Conservation (phyloP, 2,797 vertebrate genomes). For the Tapirus indicus region DNA sequence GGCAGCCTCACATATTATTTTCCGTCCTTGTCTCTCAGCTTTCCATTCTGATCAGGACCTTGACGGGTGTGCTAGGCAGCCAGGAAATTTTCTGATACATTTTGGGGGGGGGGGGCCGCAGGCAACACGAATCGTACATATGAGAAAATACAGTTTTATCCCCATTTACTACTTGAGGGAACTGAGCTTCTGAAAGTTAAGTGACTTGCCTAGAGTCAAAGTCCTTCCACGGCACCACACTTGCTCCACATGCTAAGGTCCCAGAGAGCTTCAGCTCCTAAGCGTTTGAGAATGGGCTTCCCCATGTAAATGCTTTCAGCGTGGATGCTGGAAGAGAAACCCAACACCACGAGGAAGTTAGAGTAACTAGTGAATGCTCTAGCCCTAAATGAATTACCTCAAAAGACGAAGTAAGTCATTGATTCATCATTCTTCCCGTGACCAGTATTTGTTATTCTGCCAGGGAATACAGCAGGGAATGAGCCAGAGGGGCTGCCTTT, state of each 20-base stretch:
- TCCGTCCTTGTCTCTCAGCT: neutral
- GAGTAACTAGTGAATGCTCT: conserved; percentile 47
- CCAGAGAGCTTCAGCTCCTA: conserved; percentile 7
- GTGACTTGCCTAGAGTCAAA: neutral
- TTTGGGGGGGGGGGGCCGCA: neutral
- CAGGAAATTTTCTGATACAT: conserved; percentile 43
- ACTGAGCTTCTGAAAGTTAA: conserved; percentile 10
- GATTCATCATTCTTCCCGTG: neutral
- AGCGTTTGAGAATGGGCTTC: neutral
- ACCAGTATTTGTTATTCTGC: conserved; percentile 17
- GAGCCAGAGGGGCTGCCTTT: neutral
- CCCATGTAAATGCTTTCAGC: neutral
- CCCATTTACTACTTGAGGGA: neutral
- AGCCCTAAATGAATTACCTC: neutral
- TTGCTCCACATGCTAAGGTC: neutral
- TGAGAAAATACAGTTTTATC: conserved; percentile 42
- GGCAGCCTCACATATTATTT: conserved; percentile 61
- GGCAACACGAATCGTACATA: neutral
- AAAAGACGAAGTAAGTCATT: conserved; percentile 50
- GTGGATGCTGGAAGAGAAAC: neutral
- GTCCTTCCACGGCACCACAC: neutral
- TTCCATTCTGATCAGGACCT: conserved; percentile 45
- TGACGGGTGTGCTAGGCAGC: neutral
- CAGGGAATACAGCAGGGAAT: conserved; percentile 34
- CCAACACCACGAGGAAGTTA: conserved; percentile 1